These are phyloP conservation scores for Caenorhabditis inopinata DNA, from an alignment of 1,140 invertebrate genomes.

Conservation along the genomic window DNA sequence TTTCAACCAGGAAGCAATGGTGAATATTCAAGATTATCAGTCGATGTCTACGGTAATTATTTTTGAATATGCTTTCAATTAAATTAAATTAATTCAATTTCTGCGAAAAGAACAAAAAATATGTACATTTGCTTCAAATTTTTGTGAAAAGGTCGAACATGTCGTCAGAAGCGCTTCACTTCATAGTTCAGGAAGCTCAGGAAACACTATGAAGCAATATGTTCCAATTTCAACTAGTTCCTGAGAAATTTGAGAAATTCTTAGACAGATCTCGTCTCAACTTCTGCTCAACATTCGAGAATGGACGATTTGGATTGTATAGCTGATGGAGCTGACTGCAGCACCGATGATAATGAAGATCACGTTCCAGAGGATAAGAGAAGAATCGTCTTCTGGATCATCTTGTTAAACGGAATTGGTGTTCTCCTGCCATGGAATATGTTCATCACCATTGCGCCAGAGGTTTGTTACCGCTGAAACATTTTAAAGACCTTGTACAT, in stretches of 20 bases:
- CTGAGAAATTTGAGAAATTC: neutral
- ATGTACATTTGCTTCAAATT: too few species aligned
- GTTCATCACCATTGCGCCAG: conserved; percentile 43
- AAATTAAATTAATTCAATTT: too few species aligned
- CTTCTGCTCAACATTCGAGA: neutral
- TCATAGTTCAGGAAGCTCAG: too few species aligned
- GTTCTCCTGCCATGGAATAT: conserved; percentile 46
- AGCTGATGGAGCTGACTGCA: neutral
- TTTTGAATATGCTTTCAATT: neutral
- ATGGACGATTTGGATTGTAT: neutral
- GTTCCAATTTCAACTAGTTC: neutral
- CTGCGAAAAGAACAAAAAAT: too few species aligned
- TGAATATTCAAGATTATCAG: neutral
- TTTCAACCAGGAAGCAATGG: too few species aligned
- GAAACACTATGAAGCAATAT: too few species aligned
- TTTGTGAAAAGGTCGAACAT: too few species aligned
- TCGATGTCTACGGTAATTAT: neutral
- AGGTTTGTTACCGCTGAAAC: too few species aligned
- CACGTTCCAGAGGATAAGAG: neutral
- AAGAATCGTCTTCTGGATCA: conserved; percentile 30
- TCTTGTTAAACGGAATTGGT: conserved; percentile 41
- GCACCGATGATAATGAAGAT: neutral
- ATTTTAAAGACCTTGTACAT: too few species aligned
- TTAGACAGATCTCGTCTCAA: neutral
- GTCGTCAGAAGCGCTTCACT: too few species aligned